Evolutionary conservation across 1,140 invertebrate genomes (phyloP).

Genomic region (Lucilia cuprina): DNA sequence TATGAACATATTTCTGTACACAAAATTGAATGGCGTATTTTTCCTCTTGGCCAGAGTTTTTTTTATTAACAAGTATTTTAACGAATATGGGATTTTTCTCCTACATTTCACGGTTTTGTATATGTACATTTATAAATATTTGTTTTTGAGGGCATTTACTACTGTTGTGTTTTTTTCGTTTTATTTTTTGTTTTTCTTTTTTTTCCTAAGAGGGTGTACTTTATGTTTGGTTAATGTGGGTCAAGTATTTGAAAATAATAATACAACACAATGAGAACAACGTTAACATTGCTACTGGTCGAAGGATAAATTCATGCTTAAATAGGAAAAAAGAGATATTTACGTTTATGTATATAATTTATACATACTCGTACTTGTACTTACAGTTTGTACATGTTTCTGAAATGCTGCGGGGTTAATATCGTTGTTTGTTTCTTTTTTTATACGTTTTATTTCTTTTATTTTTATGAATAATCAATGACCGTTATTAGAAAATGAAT

Average conservation of each 20-base stretch:
- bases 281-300: conserved; percentile 28
- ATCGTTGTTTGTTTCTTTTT: not conserved
- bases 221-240: conserved; percentile 22
- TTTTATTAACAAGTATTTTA: not conserved
- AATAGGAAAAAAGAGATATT: not conserved
- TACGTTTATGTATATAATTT: conserved; percentile 17
- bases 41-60: conserved; percentile 12
- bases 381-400: too few relatives aligned
- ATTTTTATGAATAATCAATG: conserved; percentile 10
- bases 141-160: not conserved
- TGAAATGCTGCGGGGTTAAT: too few relatives aligned
- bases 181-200: not conserved
- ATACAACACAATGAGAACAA: not conserved
- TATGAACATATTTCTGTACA: too few relatives aligned
- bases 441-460: not conserved
- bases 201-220: conserved; percentile 4
- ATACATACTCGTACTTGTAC: not conserved
- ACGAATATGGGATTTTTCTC: not conserved
- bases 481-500: conserved; percentile 11
- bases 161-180: not conserved
- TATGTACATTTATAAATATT: not conserved
- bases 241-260: conserved; percentile 23
- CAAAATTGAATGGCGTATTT: not conserved
- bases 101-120: not conserved
- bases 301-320: conserved; percentile 28